phyloP scores from a whole-genome alignment of 2,113 vertebrate genomes.

The Barnardius zonarius region DNA sequence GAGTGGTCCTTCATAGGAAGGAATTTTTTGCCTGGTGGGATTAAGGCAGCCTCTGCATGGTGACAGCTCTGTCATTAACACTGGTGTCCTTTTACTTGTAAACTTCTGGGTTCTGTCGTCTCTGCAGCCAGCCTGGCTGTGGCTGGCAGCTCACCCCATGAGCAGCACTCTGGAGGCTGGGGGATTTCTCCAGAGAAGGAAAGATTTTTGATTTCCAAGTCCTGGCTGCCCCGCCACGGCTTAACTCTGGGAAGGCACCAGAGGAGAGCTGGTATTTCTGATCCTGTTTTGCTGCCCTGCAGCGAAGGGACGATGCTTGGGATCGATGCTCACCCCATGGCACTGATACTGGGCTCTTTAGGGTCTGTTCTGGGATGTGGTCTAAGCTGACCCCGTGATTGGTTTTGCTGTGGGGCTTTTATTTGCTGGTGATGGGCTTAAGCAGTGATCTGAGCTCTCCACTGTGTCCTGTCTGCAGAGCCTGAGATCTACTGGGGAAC shows the following conservation, averaged over 20 bases:
- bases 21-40: not conserved
- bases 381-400: not conserved
- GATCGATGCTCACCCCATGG: accelerated
- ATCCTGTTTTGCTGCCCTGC: not conserved
- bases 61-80: not conserved
- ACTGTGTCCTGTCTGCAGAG: not conserved
- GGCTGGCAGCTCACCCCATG: not conserved
- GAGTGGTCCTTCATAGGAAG: not conserved
- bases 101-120: not conserved
- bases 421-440: not conserved
- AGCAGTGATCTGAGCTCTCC: not conserved
- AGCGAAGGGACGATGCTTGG: accelerated
- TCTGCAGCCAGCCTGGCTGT: not conserved
- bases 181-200: not conserved
- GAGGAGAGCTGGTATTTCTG: not conserved
- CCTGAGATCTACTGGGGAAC: not conserved
- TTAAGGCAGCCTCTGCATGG: not conserved
- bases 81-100: not conserved
- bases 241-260: accelerated
- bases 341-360: accelerated
- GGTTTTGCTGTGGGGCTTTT: not conserved
- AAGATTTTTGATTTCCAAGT: not conserved
- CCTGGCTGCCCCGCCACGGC: accelerated
- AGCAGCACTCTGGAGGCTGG: not conserved
- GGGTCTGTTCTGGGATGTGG: not conserved